Evolutionary conservation across 2,888 invertebrate species (phyloP).

Genomic region (Euzophera pinguis): DNA sequence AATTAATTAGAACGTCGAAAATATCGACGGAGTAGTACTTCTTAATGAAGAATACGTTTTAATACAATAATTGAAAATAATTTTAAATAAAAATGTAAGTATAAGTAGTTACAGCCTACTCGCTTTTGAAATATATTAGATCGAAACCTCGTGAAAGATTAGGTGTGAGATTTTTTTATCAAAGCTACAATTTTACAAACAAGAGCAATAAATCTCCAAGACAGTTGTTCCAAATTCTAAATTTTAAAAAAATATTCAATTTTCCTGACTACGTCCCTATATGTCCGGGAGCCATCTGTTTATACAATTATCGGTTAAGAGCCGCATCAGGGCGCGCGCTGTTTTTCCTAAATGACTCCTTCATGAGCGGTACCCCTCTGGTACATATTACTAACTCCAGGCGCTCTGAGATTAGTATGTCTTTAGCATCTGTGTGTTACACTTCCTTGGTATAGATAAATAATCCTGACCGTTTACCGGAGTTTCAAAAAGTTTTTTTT

Average conservation of each 20-base stretch:
- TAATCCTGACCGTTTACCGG: not conserved
- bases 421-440: conserved; percentile 35
- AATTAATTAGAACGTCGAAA: too few species aligned
- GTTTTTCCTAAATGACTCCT: conserved; percentile 78
- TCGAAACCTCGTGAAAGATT: too few species aligned
- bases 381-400: conserved; percentile 60
- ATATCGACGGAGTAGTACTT: too few species aligned
- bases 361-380: conserved; percentile 67
- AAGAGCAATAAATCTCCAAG: too few species aligned
- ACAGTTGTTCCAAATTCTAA: too few species aligned
- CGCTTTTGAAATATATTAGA: too few species aligned
- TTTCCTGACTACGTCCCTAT: conserved; percentile 41
- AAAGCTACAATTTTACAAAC: too few species aligned
- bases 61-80: too few species aligned
- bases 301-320: conserved; percentile 77
- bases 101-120: too few species aligned
- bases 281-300: conserved; percentile 68
- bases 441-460: conserved; percentile 10
- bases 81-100: too few species aligned
- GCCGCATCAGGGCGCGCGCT: conserved; percentile 71
- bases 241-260: not conserved
- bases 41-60: too few species aligned
- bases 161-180: too few species aligned
- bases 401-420: conserved; percentile 58
- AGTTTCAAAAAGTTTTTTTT: not conserved